A percentile compares a stretch with the other conserved stretches of the same genome.
Evolutionary conservation across 2,888 invertebrate genomes (phyloP).

Genomic region (Gymnosoma rotundatum): DNA sequence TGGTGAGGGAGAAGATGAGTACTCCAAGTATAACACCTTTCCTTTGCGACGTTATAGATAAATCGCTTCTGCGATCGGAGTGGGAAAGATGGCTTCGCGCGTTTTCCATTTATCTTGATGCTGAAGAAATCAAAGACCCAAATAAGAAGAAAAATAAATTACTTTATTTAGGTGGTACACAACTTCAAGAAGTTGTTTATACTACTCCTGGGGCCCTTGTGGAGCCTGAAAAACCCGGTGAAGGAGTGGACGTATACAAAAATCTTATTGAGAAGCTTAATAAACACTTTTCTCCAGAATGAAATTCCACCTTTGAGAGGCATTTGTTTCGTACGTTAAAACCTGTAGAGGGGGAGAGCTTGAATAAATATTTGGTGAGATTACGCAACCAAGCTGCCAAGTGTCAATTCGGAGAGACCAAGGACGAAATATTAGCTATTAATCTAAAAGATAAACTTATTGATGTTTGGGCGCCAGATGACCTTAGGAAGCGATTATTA

Average conservation of each 20-base stretch:
- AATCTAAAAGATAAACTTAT: slow-evolving; percentile 61
- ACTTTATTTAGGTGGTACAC: slow-evolving; percentile 62
- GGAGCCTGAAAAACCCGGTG: not conserved
- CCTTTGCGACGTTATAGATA: slow-evolving; percentile 39
- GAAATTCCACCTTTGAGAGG: slow-evolving; percentile 71
- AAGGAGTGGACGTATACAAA: slow-evolving; percentile 15
- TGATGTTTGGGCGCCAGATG: slow-evolving; percentile 60
- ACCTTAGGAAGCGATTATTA: slow-evolving; percentile 62
- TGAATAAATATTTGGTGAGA: slow-evolving; percentile 75
- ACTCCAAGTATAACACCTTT: slow-evolving; percentile 2
- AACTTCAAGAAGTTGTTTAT: slow-evolving; percentile 58
- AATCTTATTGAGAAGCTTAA: slow-evolving; percentile 38
- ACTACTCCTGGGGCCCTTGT: slow-evolving; percentile 42
- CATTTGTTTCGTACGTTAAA: slow-evolving; percentile 65
- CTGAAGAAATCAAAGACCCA: slow-evolving; percentile 60
- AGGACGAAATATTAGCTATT: slow-evolving; percentile 23
- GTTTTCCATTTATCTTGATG: slow-evolving; percentile 52
- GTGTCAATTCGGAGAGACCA: slow-evolving; percentile 61
- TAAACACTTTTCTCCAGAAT: slow-evolving; percentile 56
- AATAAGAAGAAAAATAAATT: slow-evolving; percentile 56
- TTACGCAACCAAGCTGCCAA: slow-evolving; percentile 66
- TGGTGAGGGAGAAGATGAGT: not conserved
- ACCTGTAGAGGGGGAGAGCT: slow-evolving; percentile 74
- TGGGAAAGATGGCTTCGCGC: slow-evolving; percentile 63
- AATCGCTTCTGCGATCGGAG: slow-evolving; percentile 42